phyloP scores from a whole-genome alignment of 2,797 vertebrate genomes.

The Miopithecus talapoin region DNA sequence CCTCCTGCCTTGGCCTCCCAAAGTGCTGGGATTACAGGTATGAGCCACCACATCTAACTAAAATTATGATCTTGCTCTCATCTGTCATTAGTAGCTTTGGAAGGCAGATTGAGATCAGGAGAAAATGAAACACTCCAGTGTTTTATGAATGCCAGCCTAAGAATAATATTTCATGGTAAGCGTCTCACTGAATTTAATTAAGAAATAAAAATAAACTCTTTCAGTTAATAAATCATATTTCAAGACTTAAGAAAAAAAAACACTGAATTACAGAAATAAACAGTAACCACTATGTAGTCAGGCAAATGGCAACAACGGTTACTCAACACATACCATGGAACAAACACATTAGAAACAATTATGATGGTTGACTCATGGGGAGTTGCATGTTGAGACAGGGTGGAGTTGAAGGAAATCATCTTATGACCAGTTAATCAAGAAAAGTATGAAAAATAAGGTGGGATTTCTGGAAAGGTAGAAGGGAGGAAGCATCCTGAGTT shows the following conservation, averaged over 20 bases:
- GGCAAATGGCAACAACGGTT: neutral
- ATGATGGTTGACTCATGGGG: slow-evolving; percentile 14
- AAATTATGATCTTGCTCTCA: neutral
- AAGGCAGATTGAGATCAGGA: slow-evolving; percentile 8
- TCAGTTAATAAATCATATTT: neutral
- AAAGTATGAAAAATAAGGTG: neutral
- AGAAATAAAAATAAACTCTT: neutral
- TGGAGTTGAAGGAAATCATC: neutral
- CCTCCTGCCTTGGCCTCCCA: neutral
- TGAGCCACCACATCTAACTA: neutral
- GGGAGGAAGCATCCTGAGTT: neutral
- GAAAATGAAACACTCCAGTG: neutral
- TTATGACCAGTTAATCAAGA: slow-evolving; percentile 11
- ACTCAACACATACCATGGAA: neutral
- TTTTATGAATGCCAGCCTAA: neutral
- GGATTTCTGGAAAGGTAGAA: neutral
- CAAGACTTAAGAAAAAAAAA: neutral
- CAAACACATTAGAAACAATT: neutral
- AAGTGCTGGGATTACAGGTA: neutral
- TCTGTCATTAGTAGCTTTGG: neutral
- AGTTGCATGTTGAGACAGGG: neutral
- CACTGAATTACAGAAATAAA: neutral
- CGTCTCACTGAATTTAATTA: slow-evolving; percentile 8
- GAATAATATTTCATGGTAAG: neutral
- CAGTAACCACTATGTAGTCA: neutral